A percentile compares a stretch with the other conserved stretches of the same genome.
These are phyloP conservation scores for fruit fly (Drosophila melanogaster) DNA, from an alignment of 1,140 invertebrate genomes.

Conservation along the genomic window DNA sequence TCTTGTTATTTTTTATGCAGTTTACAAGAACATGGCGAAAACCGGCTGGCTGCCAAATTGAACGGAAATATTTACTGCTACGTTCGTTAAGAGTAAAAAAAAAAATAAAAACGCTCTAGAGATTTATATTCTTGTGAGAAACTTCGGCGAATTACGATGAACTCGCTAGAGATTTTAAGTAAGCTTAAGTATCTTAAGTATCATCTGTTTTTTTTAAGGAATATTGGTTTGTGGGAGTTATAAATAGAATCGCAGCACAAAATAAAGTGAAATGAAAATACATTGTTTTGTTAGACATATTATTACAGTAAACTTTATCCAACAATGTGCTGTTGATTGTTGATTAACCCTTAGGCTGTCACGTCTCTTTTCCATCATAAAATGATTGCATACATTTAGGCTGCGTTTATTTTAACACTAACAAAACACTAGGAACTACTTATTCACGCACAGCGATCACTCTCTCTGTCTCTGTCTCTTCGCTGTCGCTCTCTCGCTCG, in stretches of 20 bases:
- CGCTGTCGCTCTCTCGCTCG: slow-evolving; percentile 1
- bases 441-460: background rate
- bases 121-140: background rate
- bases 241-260: no score
- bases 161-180: background rate
- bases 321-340: no score
- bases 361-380: background rate
- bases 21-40: slow-evolving; percentile 17
- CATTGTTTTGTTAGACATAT: no score
- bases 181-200: no score
- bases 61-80: slow-evolving; percentile 24
- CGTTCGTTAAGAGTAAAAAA: background rate
- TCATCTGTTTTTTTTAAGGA: background rate
- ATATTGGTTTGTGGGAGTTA: background rate
- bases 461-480: background rate
- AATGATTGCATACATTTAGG: slow-evolving; percentile 19
- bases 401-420: slow-evolving; percentile 29
- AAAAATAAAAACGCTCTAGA: background rate
- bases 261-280: no score
- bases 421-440: slow-evolving; percentile 26
- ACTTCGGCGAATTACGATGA: background rate
- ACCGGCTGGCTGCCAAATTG: slow-evolving; percentile 33
- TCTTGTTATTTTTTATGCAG: slow-evolving; percentile 6
- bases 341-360: background rate
- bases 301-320: no score